phyloP scores from a whole-genome alignment of 2,888 invertebrate genomes.

The Diachrysia chrysitis region DNA sequence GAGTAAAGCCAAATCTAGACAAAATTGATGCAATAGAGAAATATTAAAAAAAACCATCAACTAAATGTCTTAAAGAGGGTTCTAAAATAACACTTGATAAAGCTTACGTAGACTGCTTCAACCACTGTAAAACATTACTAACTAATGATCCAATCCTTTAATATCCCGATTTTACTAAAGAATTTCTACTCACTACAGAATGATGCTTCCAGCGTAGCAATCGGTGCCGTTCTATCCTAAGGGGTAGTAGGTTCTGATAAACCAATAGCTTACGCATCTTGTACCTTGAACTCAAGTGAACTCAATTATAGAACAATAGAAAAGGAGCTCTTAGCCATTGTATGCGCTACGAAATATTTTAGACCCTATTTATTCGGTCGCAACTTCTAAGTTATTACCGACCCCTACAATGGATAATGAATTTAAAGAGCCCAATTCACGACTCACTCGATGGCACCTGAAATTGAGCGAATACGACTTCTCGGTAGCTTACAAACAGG shows the following conservation, averaged over 20 bases:
- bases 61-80: constrained; percentile 36
- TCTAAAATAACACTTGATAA: constrained; percentile 23
- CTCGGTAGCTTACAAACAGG: constrained; percentile 14
- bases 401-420: constrained; percentile 41
- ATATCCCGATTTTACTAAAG: constrained; percentile 66
- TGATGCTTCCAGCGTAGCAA: constrained; percentile 64
- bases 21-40: constrained; percentile 59
- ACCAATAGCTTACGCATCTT: constrained; percentile 24
- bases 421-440: constrained; percentile 14
- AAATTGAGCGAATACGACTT: background rate
- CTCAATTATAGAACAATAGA: no score
- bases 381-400: constrained; percentile 27
- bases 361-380: constrained; percentile 35
- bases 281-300: constrained; percentile 37
- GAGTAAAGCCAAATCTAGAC: constrained; percentile 57
- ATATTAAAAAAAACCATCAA: constrained; percentile 52
- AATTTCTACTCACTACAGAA: constrained; percentile 54
- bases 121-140: constrained; percentile 46
- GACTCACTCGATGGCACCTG: constrained; percentile 23
- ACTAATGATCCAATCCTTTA: constrained; percentile 49
- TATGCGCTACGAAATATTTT: background rate
- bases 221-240: constrained; percentile 58
- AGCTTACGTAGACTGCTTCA: constrained; percentile 51
- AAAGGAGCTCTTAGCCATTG: no score
- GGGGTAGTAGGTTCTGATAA: constrained; percentile 31